Percentiles rank a stretch among this genome's conserved stretches.
phyloP scores from a whole-genome alignment of 2,797 vertebrate genomes.

The Gymnocypris eckloni region DNA sequence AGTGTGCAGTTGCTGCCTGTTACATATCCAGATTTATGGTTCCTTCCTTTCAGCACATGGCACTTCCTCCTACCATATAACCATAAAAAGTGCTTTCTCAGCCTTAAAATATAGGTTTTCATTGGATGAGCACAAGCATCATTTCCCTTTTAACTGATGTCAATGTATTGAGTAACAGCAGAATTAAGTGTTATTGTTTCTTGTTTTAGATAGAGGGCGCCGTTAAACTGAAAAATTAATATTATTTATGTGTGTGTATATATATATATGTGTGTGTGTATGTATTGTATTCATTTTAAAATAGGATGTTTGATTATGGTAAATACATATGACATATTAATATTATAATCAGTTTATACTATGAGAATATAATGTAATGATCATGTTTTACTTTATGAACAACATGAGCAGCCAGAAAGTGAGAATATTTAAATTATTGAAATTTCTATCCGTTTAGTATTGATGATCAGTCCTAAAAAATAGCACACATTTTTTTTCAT shows the following conservation, averaged over 20 bases:
- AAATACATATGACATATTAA: neutral
- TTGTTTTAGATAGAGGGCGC: neutral
- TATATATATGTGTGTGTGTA: neutral
- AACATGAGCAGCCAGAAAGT: neutral
- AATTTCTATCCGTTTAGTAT: neutral
- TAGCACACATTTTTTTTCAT: neutral
- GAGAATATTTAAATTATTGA: neutral
- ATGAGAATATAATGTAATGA: too few relatives aligned
- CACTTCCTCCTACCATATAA: neutral
- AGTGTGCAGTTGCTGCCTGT: neutral
- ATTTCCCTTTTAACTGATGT: neutral
- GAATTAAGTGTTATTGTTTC: neutral
- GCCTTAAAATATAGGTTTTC: neutral
- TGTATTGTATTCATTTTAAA: neutral
- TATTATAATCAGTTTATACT: neutral
- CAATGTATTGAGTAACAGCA: neutral
- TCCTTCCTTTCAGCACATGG: neutral
- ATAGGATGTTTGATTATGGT: neutral
- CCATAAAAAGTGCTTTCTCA: neutral
- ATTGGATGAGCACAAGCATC: neutral
- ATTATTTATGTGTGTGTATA: too few relatives aligned
- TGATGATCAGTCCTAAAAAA: neutral
- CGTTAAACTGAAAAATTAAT: neutral
- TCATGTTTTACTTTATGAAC: neutral
- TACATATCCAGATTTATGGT: neutral